phyloP scores from a whole-genome alignment of 2,113 vertebrate genomes.

The Syngnathus typhle region DNA sequence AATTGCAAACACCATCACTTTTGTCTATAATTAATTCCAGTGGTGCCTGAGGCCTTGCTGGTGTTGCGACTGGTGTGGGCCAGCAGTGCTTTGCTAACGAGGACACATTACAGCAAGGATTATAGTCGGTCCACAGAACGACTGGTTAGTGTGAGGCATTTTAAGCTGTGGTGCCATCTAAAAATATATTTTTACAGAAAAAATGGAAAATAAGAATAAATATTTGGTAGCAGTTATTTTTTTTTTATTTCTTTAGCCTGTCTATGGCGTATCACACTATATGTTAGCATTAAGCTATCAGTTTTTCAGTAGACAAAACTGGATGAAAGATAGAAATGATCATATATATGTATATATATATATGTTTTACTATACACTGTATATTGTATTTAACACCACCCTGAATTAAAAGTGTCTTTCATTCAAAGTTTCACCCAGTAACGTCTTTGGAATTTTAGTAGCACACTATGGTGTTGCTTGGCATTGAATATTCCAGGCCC shows the following conservation, averaged over 20 bases:
- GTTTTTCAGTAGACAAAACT: no score
- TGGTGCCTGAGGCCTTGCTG: slow-evolving; percentile 83
- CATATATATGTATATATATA: no score
- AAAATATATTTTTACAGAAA: not conserved
- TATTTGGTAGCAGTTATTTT: not conserved
- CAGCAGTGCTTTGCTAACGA: slow-evolving; percentile 85
- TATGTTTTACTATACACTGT: no score
- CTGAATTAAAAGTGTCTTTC: slow-evolving; percentile 1
- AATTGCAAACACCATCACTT: slow-evolving; percentile 92
- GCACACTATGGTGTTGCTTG: slow-evolving; percentile 15
- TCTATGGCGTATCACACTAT: no score
- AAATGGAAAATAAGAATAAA: not conserved
- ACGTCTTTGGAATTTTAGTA: slow-evolving; percentile 33
- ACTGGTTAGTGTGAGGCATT: slow-evolving; percentile 46
- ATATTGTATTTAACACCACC: slow-evolving; percentile 13
- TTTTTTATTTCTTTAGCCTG: no score
- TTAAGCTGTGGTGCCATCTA: slow-evolving; percentile 19
- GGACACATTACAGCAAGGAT: slow-evolving; percentile 86
- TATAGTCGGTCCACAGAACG: slow-evolving; percentile 70
- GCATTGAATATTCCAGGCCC: slow-evolving; percentile 55
- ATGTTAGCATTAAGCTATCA: no score
- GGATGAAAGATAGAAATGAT: no score
- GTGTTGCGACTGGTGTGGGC: slow-evolving; percentile 80
- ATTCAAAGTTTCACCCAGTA: slow-evolving; percentile 32
- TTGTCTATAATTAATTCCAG: slow-evolving; percentile 99